phyloP scores from a whole-genome alignment of 2,888 invertebrate species.

The Alloplasta piceator region DNA sequence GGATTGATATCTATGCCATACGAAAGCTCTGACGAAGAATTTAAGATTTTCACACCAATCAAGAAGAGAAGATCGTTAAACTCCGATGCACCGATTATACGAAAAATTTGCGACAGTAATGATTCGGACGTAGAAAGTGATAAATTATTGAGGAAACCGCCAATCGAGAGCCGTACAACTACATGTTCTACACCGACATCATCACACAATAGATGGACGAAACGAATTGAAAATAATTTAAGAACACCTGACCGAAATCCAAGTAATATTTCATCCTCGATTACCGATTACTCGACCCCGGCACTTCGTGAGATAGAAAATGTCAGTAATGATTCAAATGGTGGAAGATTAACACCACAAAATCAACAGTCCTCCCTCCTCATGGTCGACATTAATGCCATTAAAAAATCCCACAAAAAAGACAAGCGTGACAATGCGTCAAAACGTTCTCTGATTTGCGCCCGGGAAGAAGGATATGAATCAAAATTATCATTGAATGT shows the following conservation, averaged over 20 bases:
- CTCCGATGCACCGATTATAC: conserved; percentile 28
- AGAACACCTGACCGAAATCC: conserved; percentile 33
- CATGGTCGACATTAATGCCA: conserved; percentile 74
- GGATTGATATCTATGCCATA: conserved; percentile 57
- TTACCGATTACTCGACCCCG: conserved; percentile 38
- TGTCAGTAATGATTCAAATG: conserved; percentile 59
- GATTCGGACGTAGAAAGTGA: conserved; percentile 17
- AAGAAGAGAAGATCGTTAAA: conserved; percentile 72
- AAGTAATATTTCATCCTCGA: conserved; percentile 2
- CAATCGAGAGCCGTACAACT: conserved; percentile 1
- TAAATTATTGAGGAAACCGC: conserved; percentile 5
- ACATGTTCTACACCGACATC: conserved; percentile 58
- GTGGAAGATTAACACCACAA: conserved; percentile 73
- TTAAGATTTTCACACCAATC: conserved; percentile 78
- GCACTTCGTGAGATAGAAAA: conserved; percentile 14
- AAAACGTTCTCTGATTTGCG: conserved; percentile 37
- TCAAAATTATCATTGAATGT: conserved; percentile 3
- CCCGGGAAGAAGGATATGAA: conserved; percentile 38
- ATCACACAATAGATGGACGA: not conserved
- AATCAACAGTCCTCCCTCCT: conserved; percentile 72
- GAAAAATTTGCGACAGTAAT: conserved; percentile 42
- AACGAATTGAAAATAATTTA: conserved; percentile 8
- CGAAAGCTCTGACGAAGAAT: conserved; percentile 71
- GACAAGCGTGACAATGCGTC: conserved; percentile 72
- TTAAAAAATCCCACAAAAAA: conserved; percentile 79